phyloP scores from a whole-genome alignment of 2,888 invertebrate genomes.

The Sclerodermus sp. region DNA sequence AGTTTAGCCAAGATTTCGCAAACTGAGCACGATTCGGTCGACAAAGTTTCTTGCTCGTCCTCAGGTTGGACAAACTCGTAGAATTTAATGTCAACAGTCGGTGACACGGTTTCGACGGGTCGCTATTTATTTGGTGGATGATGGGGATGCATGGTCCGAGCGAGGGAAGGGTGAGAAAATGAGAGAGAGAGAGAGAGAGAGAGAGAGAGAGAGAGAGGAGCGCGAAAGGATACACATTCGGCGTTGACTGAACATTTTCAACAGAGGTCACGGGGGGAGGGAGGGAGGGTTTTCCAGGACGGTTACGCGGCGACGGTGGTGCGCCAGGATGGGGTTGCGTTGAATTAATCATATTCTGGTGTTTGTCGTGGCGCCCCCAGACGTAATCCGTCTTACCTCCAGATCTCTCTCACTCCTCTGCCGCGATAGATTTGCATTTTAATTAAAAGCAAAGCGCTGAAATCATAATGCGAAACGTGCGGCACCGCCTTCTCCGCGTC shows the following conservation, averaged over 20 bases:
- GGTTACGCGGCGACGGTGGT: conserved; percentile 25
- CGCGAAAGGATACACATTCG: conserved; percentile 7
- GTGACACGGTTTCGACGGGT: conserved; percentile 12
- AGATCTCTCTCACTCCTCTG: conserved; percentile 43
- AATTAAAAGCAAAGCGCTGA: conserved; percentile 66
- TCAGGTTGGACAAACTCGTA: background rate
- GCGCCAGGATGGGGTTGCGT: conserved; percentile 49
- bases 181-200: conserved; percentile 16
- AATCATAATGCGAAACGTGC: conserved; percentile 64
- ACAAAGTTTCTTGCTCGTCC: background rate
- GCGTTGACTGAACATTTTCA: conserved; percentile 4
- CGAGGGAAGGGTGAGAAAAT: conserved; percentile 7
- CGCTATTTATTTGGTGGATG: conserved; percentile 23
- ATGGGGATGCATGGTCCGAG: conserved; percentile 12
- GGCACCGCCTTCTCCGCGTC: conserved; percentile 43
- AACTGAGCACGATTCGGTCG: background rate
- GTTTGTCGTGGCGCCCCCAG: conserved; percentile 56
- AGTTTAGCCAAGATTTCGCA: background rate
- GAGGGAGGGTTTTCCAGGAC: background rate
- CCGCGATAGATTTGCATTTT: conserved; percentile 64
- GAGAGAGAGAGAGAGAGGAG: conserved; percentile 8
- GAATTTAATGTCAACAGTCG: conserved; percentile 12
- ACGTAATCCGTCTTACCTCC: conserved; percentile 59
- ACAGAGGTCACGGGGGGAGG: conserved; percentile 20
- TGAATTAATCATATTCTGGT: conserved; percentile 58